A percentile compares a stretch with the other conserved stretches of the same genome.
These are phyloP conservation scores for Coelopa pilipes DNA, from an alignment of 2,888 invertebrate genomes.

Conservation along the genomic window DNA sequence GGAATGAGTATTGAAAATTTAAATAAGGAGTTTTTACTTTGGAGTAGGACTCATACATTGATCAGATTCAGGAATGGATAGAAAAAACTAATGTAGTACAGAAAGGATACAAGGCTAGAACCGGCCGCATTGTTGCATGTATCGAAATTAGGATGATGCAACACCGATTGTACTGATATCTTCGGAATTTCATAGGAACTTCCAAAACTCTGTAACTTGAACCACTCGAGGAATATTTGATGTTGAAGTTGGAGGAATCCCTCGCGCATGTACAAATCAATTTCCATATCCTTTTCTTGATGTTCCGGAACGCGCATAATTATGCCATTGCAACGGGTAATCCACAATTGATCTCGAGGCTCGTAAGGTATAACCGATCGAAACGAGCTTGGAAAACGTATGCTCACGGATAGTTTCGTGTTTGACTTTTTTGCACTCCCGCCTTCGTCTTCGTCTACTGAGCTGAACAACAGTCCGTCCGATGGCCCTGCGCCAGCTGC, in stretches of 20 bases:
- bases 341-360: constrained; percentile 51
- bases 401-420: constrained; percentile 10
- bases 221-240: constrained; percentile 53
- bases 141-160: constrained; percentile 37
- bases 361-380: constrained; percentile 49
- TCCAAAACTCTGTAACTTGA: constrained; percentile 25
- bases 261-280: constrained; percentile 57
- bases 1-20: not conserved
- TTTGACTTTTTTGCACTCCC: not conserved
- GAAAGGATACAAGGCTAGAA: constrained; percentile 47
- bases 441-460: no score
- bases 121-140: constrained; percentile 41
- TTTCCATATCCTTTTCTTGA: constrained; percentile 34
- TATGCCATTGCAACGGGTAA: constrained; percentile 55
- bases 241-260: constrained; percentile 59
- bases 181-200: constrained; percentile 19
- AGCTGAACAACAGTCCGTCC: no score
- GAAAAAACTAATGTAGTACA: constrained; percentile 54
- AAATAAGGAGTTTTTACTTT: not conserved
- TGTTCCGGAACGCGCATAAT: constrained; percentile 41
- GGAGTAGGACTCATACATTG: constrained; percentile 45
- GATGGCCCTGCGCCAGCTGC: no score
- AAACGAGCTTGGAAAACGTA: constrained; percentile 57
- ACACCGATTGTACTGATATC: constrained; percentile 47
- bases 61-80: constrained; percentile 51